Conservation (phyloP, 1,140 invertebrate species). For the Panonychus citri region DNA sequence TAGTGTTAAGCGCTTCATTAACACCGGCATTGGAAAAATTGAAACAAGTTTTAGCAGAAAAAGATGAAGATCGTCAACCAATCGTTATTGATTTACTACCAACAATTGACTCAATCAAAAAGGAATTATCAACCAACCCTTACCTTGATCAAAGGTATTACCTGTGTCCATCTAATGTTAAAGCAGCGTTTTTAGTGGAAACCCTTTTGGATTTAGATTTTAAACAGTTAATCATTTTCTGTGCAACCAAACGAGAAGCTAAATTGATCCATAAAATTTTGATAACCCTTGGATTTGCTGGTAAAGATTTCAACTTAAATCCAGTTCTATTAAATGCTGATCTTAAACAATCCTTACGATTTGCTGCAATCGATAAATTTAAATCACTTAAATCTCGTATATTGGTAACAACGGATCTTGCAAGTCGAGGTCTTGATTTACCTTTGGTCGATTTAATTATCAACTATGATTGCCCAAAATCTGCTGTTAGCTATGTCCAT, state of each 20-base stretch:
- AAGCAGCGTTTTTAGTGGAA: conserved; percentile 57
- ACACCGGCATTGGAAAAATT: conserved; percentile 54
- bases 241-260: conserved; percentile 9
- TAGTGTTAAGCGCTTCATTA: conserved; percentile 90
- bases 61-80: conserved; percentile 6
- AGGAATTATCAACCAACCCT: conserved; percentile 53
- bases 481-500: conserved; percentile 85
- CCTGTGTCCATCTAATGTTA: conserved; percentile 60
- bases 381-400: conserved; percentile 61
- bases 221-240: conserved; percentile 13
- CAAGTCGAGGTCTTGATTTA: conserved; percentile 52
- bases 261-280: conserved; percentile 11
- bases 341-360: conserved; percentile 52
- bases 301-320: conserved; percentile 8
- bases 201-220: conserved; percentile 9
- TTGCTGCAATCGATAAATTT: conserved; percentile 53
- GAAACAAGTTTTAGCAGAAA: conserved; percentile 33
- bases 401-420: conserved; percentile 86
- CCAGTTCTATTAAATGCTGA: conserved; percentile 42
- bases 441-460: conserved; percentile 41
- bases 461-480: conserved; percentile 71
- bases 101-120: conserved; percentile 32
- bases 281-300: conserved; percentile 9
- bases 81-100: conserved; percentile 19
- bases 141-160: conserved; percentile 71